Conservation (phyloP, 1,140 invertebrate species). For the Aphidius gifuensis region DNA sequence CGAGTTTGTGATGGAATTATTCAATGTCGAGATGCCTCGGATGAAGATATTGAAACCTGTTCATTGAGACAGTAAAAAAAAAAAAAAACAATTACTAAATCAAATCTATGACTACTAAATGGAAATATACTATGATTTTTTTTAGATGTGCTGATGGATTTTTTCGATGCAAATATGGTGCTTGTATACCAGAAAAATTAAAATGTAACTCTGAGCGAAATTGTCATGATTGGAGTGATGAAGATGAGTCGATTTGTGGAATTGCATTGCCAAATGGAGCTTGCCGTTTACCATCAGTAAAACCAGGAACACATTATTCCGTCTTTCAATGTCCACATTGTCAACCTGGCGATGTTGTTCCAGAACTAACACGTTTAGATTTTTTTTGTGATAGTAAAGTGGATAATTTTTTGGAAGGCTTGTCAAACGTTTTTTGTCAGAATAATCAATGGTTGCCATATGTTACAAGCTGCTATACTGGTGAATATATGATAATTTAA, state of each 20-base stretch:
- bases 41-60: constrained; percentile 60
- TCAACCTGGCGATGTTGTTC: constrained; percentile 36
- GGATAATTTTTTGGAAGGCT: constrained; percentile 32
- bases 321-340: constrained; percentile 31
- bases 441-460: constrained; percentile 34
- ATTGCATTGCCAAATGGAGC: constrained; percentile 31
- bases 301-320: constrained; percentile 31
- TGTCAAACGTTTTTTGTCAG: constrained; percentile 33
- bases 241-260: constrained; percentile 39
- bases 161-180: constrained; percentile 58
- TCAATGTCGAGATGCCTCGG: constrained; percentile 71
- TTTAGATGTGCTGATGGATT: constrained; percentile 41
- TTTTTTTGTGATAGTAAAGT: constrained; percentile 30
- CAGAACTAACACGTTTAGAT: constrained; percentile 36
- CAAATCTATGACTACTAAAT: not conserved
- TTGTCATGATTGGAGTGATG: constrained; percentile 59
- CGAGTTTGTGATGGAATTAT: constrained; percentile 61
- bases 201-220: constrained; percentile 47
- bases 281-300: constrained; percentile 35
- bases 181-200: constrained; percentile 51
- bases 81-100: not conserved
- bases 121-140: constrained; percentile 1
- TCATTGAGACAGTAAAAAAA: constrained; percentile 26
- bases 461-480: constrained; percentile 31
- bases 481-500: constrained; percentile 23